These are phyloP conservation scores for Heteractis magnifica DNA, from an alignment of 92 coral and sea anemone genomes.

Conservation along the genomic window DNA sequence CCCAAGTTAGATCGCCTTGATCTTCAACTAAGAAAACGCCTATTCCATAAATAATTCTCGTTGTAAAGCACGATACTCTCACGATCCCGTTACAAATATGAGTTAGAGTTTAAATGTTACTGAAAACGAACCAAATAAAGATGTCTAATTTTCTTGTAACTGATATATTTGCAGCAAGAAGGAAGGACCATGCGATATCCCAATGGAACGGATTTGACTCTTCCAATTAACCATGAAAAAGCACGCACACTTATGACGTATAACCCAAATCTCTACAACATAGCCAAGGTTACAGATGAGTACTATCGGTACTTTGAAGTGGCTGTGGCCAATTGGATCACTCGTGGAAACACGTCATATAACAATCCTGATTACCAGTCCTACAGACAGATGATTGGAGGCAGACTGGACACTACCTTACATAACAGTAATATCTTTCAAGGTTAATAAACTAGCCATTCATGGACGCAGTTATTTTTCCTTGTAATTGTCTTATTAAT, in stretches of 20 bases:
- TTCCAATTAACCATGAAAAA: constrained; percentile 65
- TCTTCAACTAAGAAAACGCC: no score
- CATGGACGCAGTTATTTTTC: no score
- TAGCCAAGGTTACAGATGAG: constrained; percentile 56
- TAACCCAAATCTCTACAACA: constrained; percentile 66
- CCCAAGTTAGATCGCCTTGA: background rate
- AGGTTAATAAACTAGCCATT: constrained; percentile 18
- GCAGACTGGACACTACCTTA: constrained; percentile 56
- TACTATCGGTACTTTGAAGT: constrained; percentile 89
- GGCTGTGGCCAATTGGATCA: constrained; percentile 77
- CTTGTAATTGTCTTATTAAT: no score
- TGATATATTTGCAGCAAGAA: constrained; percentile 57
- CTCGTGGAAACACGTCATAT: constrained; percentile 70
- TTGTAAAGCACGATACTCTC: background rate
- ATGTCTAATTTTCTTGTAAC: no score
- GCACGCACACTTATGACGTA: constrained; percentile 62
- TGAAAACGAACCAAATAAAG: no score
- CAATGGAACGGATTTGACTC: constrained; percentile 65
- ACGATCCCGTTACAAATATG: background rate
- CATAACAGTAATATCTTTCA: constrained; percentile 42
- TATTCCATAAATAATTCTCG: no score
- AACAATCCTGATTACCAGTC: constrained; percentile 51
- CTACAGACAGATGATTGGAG: constrained; percentile 65
- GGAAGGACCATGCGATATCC: constrained; percentile 65
- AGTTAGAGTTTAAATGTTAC: no score